Evolutionary conservation across 2,797 vertebrate genomes (phyloP).

Genomic region (Microctenopoma lineatum): DNA sequence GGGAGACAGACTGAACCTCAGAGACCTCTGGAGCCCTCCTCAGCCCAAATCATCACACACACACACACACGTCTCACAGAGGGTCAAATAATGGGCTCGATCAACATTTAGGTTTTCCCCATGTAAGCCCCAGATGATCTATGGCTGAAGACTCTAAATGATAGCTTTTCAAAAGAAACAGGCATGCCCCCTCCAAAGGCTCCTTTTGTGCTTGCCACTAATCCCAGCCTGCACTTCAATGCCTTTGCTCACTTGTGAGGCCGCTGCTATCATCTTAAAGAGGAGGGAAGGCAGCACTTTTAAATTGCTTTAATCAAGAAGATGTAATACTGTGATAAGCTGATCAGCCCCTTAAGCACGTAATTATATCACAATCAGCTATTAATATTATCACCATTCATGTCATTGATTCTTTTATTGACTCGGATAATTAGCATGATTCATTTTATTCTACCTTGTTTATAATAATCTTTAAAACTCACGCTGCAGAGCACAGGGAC

Average conservation of each 20-base stretch:
- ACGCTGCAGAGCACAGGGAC: background rate
- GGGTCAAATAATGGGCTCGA: conserved; percentile 66
- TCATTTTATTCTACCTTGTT: background rate
- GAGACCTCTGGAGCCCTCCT: conserved; percentile 62
- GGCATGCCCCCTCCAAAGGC: conserved; percentile 61
- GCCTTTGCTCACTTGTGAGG: conserved; percentile 77
- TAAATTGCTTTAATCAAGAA: conserved; percentile 66
- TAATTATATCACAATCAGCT: conserved; percentile 55
- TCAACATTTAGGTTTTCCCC: conserved; percentile 71
- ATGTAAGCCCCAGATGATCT: conserved; percentile 76
- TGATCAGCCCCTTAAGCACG: conserved; percentile 63
- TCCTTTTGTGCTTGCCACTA: conserved; percentile 79
- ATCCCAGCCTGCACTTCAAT: conserved; percentile 81
- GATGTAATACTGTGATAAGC: conserved; percentile 73
- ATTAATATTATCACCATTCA: conserved; percentile 37
- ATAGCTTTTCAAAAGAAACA: conserved; percentile 77
- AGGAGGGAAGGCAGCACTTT: conserved; percentile 67
- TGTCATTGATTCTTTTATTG: conserved; percentile 12
- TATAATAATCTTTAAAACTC: background rate
- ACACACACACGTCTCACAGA: conserved; percentile 62
- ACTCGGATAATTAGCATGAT: background rate
- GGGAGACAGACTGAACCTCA: conserved; percentile 69
- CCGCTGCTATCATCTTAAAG: conserved; percentile 76
- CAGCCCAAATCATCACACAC: conserved; percentile 71
- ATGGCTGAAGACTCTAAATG: conserved; percentile 77